A percentile compares a stretch with the other conserved stretches of the same genome.
Evolutionary conservation across 2,113 vertebrate genomes (phyloP).

Genomic region (Peromyscus californicus): DNA sequence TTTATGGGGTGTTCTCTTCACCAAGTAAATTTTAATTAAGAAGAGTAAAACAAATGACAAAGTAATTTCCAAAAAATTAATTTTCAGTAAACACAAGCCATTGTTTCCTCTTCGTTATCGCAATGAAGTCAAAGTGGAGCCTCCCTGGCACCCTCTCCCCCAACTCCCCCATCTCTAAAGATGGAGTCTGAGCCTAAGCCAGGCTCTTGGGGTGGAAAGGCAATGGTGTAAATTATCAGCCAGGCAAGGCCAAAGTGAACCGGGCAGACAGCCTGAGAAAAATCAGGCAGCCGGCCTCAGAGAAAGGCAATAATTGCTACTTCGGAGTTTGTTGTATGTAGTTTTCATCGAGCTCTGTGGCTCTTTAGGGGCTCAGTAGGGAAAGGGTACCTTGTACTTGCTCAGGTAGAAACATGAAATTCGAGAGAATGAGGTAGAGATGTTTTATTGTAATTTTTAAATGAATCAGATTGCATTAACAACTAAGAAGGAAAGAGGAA

Average conservation of each 20-base stretch:
- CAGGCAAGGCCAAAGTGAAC: conserved; percentile 30
- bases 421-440: neutral
- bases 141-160: neutral
- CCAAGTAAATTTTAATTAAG: conserved; percentile 85
- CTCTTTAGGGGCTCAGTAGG: neutral
- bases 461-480: neutral
- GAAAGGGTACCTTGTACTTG: neutral
- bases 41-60: conserved; percentile 83
- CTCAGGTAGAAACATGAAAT: neutral
- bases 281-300: conserved; percentile 1
- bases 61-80: conserved; percentile 85
- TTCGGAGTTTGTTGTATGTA: neutral
- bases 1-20: conserved; percentile 82
- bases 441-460: neutral
- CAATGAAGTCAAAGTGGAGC: conserved; percentile 68
- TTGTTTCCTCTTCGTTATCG: conserved; percentile 76
- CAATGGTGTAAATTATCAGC: conserved; percentile 40
- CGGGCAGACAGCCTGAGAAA: conserved; percentile 67
- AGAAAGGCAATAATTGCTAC: neutral
- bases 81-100: conserved; percentile 81
- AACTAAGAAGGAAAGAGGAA: neutral
- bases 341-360: neutral
- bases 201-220: conserved; percentile 35
- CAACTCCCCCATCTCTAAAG: neutral
- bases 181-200: conserved; percentile 55